Evolutionary conservation across 2,113 vertebrate species (phyloP), one percentile per base, ranked within the genome.

Genomic region (Triplophysa tibetana): DNA sequence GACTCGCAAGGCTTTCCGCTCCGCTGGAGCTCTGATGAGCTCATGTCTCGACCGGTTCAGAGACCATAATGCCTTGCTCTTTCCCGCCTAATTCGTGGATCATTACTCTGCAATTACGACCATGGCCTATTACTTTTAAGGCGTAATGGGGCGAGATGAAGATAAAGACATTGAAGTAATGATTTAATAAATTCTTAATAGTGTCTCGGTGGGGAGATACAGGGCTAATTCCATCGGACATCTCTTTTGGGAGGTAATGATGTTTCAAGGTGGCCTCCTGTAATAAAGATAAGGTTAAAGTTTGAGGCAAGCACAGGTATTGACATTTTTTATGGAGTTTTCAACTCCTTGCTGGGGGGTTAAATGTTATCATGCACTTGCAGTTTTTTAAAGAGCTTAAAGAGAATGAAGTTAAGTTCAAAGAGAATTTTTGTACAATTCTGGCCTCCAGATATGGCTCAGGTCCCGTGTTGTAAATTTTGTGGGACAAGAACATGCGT

Each of bases 81-180:
- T 74, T 68, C 50, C 64, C 43, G 13, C 63, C 26, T 79, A 69
- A 76, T 76, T 75, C 64, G 58, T 38, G 24, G 65, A 61, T 76
- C 64, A 70, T 80, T 80, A 76, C 82, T 24, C 70, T 33, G n/a
- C 61, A 76, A 81, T 81, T 81, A 70, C 17, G 5, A 19, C 29
- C 16, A 41, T 52, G 68, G 56, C 56, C 38, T 52, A 58, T 41
- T 23, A 75, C 24, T 63, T 17, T 48, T 41, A 63, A 14, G 54
- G 54, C 69, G 58, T 63, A 81, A 63, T 67, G 72, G 48, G 48
- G 24, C 38, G 33, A 17, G 23, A 29, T 48, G 58, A 74, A 43
- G 70, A 74, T 61, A 74, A 48, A 48, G 60, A 63, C 23, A 45
- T 61, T 75, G 48, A 63, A 75, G 58, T 26, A 41, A 48, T 75